Evolutionary conservation across 2,888 invertebrate genomes (phyloP), one percentile per base, ranked within the genome.

Genomic region (Cosmia trapezina): DNA sequence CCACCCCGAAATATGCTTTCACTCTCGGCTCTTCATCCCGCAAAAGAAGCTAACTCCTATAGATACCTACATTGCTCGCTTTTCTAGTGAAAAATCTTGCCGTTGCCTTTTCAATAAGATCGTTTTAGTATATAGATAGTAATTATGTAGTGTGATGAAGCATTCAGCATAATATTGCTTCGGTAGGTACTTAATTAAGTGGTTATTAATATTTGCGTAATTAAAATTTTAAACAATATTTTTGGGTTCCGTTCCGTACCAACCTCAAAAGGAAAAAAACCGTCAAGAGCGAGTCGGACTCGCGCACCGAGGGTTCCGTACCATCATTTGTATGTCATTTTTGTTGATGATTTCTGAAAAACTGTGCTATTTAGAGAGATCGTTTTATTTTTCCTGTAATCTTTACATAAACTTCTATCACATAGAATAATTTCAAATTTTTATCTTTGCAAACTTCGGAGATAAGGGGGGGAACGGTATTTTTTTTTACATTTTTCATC

Each of bases 1-100:
- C 95, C 93, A 88, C 84, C 91, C 89, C 92, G 93, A 94, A 94
- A 94, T 94, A 95, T 94, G 94, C 93, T 95, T 94, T 94, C 93
- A 94, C 94, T 94, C 91, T 94, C 87, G 91, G 88, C 91, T 93
- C 92, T 94, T 93, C 93, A 93, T 92, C 87, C 83, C 83, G 87
- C 86, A 86, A 86, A 86, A 89, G 86, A 81, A 81, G 83, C 83
- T 77, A 83, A 83, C 76, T 83, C 78, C 78, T 80, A 63, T 5
- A 75, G 80, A 83, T 83, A 28, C 28, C 28, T 28, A 74, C 72
- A 76, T 84, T 71, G 62, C 74, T 72, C 64, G 66, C 54, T 75
- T 71, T 73, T 67, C 49, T 65, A 76, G 74, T 70, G 47, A 76
- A 76, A 33, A 68, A 33, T n/a, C n/a, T n/a, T n/a, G n/a, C n/a